Base-by-base conservation (phyloP, 2,113 vertebrate genomes). In the Plectropomus leopardus region DNA sequence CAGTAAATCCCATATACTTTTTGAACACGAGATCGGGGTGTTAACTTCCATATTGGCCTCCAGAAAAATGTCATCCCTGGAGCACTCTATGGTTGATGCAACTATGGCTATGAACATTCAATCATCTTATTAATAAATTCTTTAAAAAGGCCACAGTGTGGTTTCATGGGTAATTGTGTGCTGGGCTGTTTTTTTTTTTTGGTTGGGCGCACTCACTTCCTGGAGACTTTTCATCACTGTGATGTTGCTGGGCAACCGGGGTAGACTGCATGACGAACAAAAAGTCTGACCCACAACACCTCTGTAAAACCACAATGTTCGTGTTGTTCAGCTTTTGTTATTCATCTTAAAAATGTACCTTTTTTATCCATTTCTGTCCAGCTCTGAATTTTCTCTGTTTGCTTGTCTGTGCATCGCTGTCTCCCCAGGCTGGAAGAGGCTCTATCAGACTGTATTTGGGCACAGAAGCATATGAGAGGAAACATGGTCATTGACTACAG, bases 401-500 rank as follows among this genome's bases (percentile, higher is more conserved):
- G 36, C 8, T 10, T 40, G 36, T 40, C 11, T 40, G 36, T 40
- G 36, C 8, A 10, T 40, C 36, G 11, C 40, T 76, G 6, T 76
- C 5, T 9, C 4, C 69, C 5, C 83, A 99, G 97, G 89, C 91
- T 95, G 14, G 95, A 95, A 48, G 96, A 97, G 72, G 96, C 96
- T 66, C 87, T 97, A 36, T 89, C 91, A 2, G 96, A 98, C 91
- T 97, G 96, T 57, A 93, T 86, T 28, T 89, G 87, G 93, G 95
- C 97, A 9, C 94, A 96, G 90, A 94, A 85, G 11, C 95, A 96
- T 14, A 95, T 98, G 63, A 95, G 97, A 81, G 91, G 89, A 23
- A 97, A 97, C 19, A 7, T 78, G 1, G 88, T 96, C 72, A 97
- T 98, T 0, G 97, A 99, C 88, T 98, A 98, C 93, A 95, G 87